Percentiles rank a stretch among this genome's conserved stretches.
These are phyloP conservation scores for Hippocampus kuda DNA, from an alignment of 2,797 vertebrate genomes.

Conservation along the genomic window DNA sequence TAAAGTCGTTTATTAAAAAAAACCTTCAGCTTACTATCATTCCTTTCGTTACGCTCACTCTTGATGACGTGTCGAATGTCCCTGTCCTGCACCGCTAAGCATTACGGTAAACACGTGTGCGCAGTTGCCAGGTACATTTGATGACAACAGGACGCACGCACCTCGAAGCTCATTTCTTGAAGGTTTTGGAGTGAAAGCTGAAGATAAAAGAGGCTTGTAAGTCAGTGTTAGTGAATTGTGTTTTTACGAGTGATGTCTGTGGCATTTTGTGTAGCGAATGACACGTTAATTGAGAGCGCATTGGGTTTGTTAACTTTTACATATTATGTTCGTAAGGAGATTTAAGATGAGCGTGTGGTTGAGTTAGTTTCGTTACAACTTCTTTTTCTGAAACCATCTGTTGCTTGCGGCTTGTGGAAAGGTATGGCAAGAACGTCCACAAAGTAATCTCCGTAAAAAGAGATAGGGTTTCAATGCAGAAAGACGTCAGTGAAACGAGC, in stretches of 20 bases:
- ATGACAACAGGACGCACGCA: not conserved
- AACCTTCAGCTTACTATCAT: too few species aligned
- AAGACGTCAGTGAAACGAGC: not conserved
- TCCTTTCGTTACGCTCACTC: not conserved
- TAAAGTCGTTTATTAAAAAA: too few species aligned
- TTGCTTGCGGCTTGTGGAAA: too few species aligned
- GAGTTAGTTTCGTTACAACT: not conserved
- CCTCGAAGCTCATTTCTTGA: not conserved
- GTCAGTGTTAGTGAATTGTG: not conserved
- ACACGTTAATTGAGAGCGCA: not conserved
- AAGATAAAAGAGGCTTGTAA: not conserved
- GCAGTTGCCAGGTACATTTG: not conserved
- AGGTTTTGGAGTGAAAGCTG: not conserved
- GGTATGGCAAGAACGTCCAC: too few species aligned
- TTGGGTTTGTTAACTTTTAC: too few species aligned
- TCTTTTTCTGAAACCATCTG: too few species aligned
- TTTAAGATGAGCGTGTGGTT: not conserved
- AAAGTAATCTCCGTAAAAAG: not conserved
- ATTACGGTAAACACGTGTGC: conserved; percentile 5
- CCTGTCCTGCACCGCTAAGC: not conserved
- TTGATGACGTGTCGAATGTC: not conserved
- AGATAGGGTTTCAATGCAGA: not conserved
- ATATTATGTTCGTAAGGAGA: not conserved
- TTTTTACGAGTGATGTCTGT: not conserved
- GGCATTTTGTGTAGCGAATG: not conserved